Evolutionary conservation across 2,888 invertebrate species (phyloP).

Genomic region (Mycalesis mineus): DNA sequence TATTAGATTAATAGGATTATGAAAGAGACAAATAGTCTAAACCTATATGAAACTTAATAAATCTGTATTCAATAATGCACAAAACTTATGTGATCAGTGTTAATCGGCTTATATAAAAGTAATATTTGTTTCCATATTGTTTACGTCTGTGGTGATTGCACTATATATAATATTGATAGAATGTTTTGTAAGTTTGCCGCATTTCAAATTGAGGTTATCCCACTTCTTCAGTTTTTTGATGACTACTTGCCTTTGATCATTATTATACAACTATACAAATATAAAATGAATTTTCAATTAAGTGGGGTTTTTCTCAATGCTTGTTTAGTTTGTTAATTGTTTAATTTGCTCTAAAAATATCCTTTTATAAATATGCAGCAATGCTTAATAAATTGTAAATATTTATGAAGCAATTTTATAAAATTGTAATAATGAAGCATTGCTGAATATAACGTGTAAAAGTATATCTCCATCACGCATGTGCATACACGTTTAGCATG

Average conservation of each 20-base stretch:
- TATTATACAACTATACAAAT: too few species aligned
- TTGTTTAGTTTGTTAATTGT: slow-evolving; percentile 21
- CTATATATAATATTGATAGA: slow-evolving; percentile 12
- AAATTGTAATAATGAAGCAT: slow-evolving; percentile 2
- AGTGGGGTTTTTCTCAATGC: slow-evolving; percentile 20
- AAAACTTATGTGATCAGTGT: too few species aligned
- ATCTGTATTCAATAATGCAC: too few species aligned
- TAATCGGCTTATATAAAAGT: too few species aligned
- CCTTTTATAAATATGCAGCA: slow-evolving; percentile 24
- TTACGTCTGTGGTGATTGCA: slow-evolving; percentile 20
- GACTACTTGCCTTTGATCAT: too few species aligned
- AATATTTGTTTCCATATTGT: not conserved
- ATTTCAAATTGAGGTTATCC: slow-evolving; percentile 27
- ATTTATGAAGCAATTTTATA: not conserved
- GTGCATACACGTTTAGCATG: slow-evolving; percentile 29
- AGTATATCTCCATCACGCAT: slow-evolving; percentile 42
- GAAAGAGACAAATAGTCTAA: too few species aligned
- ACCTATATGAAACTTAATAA: too few species aligned
- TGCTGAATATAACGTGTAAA: slow-evolving; percentile 34
- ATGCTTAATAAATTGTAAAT: slow-evolving; percentile 1
- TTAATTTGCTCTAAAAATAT: slow-evolving; percentile 24
- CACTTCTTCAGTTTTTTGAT: slow-evolving; percentile 20
- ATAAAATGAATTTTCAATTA: not conserved
- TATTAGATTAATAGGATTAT: too few species aligned
- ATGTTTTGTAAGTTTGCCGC: slow-evolving; percentile 19